phyloP scores from a whole-genome alignment of 2,888 invertebrate genomes.

The Campaea margaritaria region DNA sequence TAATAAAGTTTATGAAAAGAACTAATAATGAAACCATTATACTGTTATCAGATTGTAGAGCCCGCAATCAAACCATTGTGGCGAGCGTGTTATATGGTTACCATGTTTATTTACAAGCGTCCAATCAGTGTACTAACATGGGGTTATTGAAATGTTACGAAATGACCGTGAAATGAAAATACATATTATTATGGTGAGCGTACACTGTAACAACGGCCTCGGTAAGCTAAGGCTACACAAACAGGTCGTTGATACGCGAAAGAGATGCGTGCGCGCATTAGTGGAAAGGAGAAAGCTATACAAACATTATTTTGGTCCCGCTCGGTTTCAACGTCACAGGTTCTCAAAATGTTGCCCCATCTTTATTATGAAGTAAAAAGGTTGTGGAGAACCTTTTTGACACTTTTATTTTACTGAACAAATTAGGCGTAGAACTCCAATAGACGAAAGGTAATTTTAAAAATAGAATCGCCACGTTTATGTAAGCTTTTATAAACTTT shows the following conservation, averaged over 20 bases:
- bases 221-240: conserved; percentile 65
- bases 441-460: no score
- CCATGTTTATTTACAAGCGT: conserved; percentile 62
- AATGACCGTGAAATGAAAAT: conserved; percentile 80
- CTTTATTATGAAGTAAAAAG: neutral
- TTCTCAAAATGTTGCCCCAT: conserved; percentile 54
- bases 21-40: conserved; percentile 32
- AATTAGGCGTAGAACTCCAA: no score
- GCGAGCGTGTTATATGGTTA: conserved; percentile 39
- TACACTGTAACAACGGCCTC: conserved; percentile 68
- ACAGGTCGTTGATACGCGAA: conserved; percentile 80
- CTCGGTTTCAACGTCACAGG: conserved; percentile 55
- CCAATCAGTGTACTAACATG: conserved; percentile 54
- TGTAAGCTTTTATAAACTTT: no score
- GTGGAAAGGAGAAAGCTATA: conserved; percentile 67
- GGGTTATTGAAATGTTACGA: conserved; percentile 75
- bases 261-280: conserved; percentile 64
- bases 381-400: neutral
- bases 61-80: conserved; percentile 51
- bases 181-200: conserved; percentile 61
- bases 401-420: no score
- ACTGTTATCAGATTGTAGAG: conserved; percentile 45
- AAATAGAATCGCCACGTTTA: no score
- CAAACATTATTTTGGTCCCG: conserved; percentile 68
- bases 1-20: neutral